phyloP scores from a whole-genome alignment of 1,140 invertebrate genomes.

The Drosophila insularis region DNA sequence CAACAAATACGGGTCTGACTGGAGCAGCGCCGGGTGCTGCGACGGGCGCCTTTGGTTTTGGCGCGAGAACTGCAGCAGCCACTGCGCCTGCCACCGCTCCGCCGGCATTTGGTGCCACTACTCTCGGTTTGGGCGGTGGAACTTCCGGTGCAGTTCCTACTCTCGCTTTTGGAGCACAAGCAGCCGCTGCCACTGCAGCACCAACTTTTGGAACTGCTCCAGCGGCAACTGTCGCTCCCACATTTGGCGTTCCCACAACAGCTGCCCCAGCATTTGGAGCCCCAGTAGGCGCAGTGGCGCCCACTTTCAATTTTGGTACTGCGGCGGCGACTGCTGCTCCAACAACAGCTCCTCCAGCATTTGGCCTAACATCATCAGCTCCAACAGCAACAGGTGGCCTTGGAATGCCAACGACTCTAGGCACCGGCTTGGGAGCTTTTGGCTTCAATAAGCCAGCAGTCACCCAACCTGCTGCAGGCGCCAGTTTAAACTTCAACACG shows the following conservation, averaged over 20 bases:
- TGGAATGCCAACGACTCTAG: constrained; percentile 38
- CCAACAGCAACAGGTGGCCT: constrained; percentile 18
- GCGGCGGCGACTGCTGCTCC: not conserved
- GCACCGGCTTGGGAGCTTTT: constrained; percentile 48
- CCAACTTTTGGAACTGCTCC: constrained; percentile 7
- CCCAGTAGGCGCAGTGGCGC: not conserved
- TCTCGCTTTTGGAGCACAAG: constrained; percentile 40
- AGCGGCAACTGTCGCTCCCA: not conserved
- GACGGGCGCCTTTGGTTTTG: constrained; percentile 62
- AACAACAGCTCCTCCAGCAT: constrained; percentile 47
- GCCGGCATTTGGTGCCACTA: constrained; percentile 52
- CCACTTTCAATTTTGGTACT: constrained; percentile 27
- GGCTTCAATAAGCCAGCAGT: constrained; percentile 59
- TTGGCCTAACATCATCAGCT: constrained; percentile 26
- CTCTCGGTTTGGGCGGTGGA: constrained; percentile 30
- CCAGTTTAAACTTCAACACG: constrained; percentile 73
- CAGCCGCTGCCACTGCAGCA: not conserved
- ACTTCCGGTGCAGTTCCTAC: constrained; percentile 25
- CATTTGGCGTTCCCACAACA: constrained; percentile 38
- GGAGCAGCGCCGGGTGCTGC: constrained; percentile 34
- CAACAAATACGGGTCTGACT: constrained; percentile 42
- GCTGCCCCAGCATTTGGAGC: constrained; percentile 39
- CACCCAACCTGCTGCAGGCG: constrained; percentile 51
- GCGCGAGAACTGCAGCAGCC: constrained; percentile 48
- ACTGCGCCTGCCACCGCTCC: constrained; percentile 32